Conservation (phyloP, 2,888 invertebrate species). For the Papilio gigon region DNA sequence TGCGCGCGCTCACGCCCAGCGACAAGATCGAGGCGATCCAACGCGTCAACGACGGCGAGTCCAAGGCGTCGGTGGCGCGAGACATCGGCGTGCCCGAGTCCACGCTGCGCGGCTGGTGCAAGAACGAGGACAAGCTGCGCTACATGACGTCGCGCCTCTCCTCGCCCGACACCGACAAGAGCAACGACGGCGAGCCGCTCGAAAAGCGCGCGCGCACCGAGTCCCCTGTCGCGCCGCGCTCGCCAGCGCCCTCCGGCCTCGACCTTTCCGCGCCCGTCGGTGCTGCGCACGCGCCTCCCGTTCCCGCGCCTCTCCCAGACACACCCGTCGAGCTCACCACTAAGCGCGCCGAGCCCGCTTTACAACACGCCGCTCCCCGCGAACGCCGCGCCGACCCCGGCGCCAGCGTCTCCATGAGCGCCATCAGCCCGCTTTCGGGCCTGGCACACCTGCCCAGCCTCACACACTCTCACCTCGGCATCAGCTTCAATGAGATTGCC, state of each 20-base stretch:
- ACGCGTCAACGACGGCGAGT: constrained; percentile 91
- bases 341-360: constrained; percentile 68
- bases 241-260: constrained; percentile 66
- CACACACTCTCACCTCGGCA: constrained; percentile 82
- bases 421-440: constrained; percentile 84
- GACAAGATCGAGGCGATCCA: constrained; percentile 92
- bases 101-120: constrained; percentile 93
- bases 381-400: constrained; percentile 75
- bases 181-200: constrained; percentile 75
- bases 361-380: constrained; percentile 61
- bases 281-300: constrained; percentile 54
- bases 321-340: constrained; percentile 69
- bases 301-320: constrained; percentile 56
- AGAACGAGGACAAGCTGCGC: constrained; percentile 89
- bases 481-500: constrained; percentile 84
- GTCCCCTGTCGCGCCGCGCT: constrained; percentile 63
- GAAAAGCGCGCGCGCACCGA: constrained; percentile 76
- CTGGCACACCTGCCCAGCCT: constrained; percentile 82
- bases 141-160: constrained; percentile 87
- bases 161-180: constrained; percentile 86
- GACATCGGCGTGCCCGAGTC: constrained; percentile 94
- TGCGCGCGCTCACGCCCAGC: constrained; percentile 88
- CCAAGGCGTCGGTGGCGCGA: constrained; percentile 92
- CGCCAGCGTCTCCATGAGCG: constrained; percentile 81
- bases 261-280: constrained; percentile 67